Evolutionary conservation across 2,113 vertebrate species (phyloP).

Genomic region (Xenopus tropicalis): DNA sequence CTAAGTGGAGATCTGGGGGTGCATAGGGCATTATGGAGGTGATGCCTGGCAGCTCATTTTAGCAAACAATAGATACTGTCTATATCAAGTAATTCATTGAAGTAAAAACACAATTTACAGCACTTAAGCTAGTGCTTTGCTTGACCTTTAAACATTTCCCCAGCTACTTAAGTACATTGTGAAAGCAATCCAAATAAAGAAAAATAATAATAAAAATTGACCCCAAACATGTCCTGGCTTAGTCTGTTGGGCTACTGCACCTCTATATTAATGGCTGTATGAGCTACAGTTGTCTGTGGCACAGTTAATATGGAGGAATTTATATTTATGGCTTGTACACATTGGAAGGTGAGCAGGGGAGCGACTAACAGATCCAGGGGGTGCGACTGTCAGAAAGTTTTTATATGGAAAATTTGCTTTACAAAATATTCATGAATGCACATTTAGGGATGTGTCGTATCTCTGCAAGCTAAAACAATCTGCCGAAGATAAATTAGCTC

Average conservation of each 20-base stretch:
- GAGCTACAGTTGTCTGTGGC: not conserved
- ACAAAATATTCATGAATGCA: not conserved
- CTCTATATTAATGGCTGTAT: not conserved
- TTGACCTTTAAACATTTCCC: no score
- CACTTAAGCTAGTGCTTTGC: no score
- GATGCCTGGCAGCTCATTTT: no score
- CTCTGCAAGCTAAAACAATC: not conserved
- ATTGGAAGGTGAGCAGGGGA: not conserved
- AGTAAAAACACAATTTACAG: no score
- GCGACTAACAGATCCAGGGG: not conserved
- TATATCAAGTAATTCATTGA: no score
- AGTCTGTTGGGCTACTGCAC: not conserved
- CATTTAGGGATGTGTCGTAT: not conserved
- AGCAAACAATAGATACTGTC: no score
- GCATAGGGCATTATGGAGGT: no score
- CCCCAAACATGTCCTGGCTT: not conserved
- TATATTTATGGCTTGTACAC: not conserved
- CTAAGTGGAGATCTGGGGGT: no score
- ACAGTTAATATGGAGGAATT: not conserved
- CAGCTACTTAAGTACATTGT: no score
- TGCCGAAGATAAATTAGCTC: not conserved
- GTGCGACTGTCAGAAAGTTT: not conserved
- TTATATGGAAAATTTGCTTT: not conserved
- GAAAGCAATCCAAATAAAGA: no score
- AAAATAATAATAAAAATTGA: not conserved